Percentiles rank a stretch among this genome's conserved stretches.
These are phyloP conservation scores for Diadegma fenestrale DNA, from an alignment of 2,888 invertebrate genomes.

Conservation along the genomic window DNA sequence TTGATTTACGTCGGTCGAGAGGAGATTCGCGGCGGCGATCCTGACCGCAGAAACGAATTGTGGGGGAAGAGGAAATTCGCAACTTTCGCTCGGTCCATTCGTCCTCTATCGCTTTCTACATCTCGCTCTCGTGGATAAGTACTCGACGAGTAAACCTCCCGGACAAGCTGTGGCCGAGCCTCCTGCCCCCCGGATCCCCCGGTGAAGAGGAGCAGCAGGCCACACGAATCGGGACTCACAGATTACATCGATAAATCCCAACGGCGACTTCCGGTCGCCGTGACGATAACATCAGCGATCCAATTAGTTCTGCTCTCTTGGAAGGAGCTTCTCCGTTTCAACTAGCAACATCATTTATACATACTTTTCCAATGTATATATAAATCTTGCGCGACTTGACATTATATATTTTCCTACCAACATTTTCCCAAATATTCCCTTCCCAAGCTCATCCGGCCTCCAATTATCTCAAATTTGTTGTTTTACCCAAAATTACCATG, in stretches of 20 bases:
- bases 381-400: background rate
- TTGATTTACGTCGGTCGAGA: slow-evolving; percentile 54
- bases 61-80: slow-evolving; percentile 34
- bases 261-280: slow-evolving; percentile 60
- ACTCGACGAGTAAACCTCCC: slow-evolving; percentile 48
- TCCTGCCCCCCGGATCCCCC: slow-evolving; percentile 30
- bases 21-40: slow-evolving; percentile 50
- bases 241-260: slow-evolving; percentile 64
- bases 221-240: slow-evolving; percentile 32
- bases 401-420: background rate
- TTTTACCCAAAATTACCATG: background rate
- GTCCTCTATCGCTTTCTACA: slow-evolving; percentile 8
- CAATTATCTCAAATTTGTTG: background rate
- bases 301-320: slow-evolving; percentile 60
- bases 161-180: slow-evolving; percentile 57
- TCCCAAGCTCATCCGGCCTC: background rate
- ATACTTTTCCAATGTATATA: slow-evolving; percentile 4
- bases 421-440: background rate
- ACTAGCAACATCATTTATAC: slow-evolving; percentile 14
- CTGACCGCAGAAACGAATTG: slow-evolving; percentile 44
- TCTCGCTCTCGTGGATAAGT: slow-evolving; percentile 49
- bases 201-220: slow-evolving; percentile 13
- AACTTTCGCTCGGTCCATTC: slow-evolving; percentile 5
- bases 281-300: slow-evolving; percentile 61
- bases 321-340: slow-evolving; percentile 32